Conservation (phyloP, 2,797 vertebrate genomes). For the Cichlasoma orientale region DNA sequence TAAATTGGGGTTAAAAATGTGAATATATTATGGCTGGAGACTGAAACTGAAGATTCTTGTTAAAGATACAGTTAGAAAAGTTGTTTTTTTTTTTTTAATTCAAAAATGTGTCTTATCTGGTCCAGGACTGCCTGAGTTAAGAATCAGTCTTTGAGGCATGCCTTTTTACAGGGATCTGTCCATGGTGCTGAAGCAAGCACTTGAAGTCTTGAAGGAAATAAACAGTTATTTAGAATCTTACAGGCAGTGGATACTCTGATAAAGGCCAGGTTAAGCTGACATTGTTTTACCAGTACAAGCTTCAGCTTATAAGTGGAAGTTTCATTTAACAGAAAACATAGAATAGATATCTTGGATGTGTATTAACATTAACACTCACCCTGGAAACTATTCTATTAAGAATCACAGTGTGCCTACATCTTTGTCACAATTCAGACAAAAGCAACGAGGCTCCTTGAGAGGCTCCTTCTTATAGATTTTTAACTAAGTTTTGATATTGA, state of each 20-base stretch:
- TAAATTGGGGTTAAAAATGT: not conserved
- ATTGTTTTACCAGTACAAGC: slow-evolving; percentile 13
- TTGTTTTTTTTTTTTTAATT: not conserved
- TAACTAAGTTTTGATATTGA: not conserved
- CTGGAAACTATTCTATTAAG: not conserved
- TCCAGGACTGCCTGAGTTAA: not conserved
- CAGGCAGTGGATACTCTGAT: slow-evolving; percentile 15
- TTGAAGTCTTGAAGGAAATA: slow-evolving; percentile 14
- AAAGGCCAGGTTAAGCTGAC: slow-evolving; percentile 48
- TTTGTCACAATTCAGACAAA: slow-evolving; percentile 8
- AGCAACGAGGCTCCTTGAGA: not conserved
- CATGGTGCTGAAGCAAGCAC: slow-evolving; percentile 66
- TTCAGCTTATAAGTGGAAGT: slow-evolving; percentile 18
- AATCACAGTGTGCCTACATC: slow-evolving; percentile 10
- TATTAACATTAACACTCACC: not conserved
- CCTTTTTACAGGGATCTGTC: slow-evolving; percentile 52
- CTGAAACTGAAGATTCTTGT: not conserved
- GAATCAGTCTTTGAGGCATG: not conserved
- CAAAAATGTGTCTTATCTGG: not conserved
- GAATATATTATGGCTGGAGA: not conserved
- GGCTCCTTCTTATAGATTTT: slow-evolving; percentile 16
- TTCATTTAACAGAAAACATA: slow-evolving; percentile 16
- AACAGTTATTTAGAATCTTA: slow-evolving; percentile 6
- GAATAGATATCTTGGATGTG: not conserved
- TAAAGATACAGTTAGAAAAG: not conserved